These are phyloP conservation scores for Athene noctua DNA, from an alignment of 2,113 vertebrate species.

Conservation along the genomic window DNA sequence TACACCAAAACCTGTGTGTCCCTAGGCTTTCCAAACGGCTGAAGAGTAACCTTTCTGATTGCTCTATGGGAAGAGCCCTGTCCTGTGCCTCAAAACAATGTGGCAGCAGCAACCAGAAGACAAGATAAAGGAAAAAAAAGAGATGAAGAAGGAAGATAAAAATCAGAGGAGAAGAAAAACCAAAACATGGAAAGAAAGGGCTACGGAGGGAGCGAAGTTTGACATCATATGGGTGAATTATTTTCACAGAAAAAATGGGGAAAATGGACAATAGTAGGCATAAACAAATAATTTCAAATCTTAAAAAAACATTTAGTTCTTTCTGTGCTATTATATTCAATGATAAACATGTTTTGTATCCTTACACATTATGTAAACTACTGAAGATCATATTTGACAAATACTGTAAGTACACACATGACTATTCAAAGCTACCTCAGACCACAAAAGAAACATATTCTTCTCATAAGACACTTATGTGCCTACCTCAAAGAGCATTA, in stretches of 20 bases:
- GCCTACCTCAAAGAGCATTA: not conserved
- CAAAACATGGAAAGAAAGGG: not conserved
- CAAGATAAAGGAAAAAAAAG: not conserved
- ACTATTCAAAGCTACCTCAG: not conserved
- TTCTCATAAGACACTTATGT: not conserved
- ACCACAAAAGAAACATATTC: not conserved
- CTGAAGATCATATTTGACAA: not conserved
- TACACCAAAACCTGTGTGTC: not conserved
- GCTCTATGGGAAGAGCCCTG: not conserved
- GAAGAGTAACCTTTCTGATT: not conserved
- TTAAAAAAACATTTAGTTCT: rapidly evolving
- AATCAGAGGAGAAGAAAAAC: not conserved
- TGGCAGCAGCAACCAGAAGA: not conserved
- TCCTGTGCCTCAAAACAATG: not conserved
- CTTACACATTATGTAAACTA: not conserved
- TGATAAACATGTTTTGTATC: not conserved
- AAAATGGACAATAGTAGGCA: not conserved
- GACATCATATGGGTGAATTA: rapidly evolving
- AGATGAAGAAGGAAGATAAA: not conserved
- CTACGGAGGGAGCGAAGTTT: rapidly evolving
- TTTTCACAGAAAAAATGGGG: not conserved
- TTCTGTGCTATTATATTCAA: not conserved
- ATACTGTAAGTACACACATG: not conserved
- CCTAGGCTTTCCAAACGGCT: not conserved
- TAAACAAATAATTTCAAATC: not conserved